Evolutionary conservation across 2,888 invertebrate genomes (phyloP).

Genomic region (Plagodis pulveraria): DNA sequence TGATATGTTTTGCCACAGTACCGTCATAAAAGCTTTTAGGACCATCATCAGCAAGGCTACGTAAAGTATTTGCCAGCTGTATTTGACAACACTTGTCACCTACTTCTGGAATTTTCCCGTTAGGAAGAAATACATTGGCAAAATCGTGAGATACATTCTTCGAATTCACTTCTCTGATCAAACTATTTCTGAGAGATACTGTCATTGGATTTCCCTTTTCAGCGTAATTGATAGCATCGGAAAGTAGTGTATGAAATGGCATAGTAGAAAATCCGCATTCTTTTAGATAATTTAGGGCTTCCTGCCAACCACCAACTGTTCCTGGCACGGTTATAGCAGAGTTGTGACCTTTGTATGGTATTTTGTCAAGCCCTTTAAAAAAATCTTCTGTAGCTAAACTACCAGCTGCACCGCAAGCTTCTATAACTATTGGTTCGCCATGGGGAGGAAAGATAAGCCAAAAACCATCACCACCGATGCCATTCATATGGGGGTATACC

Average conservation of each 20-base stretch:
- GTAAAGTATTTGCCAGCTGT: constrained; percentile 62
- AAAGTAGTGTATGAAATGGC: constrained; percentile 57
- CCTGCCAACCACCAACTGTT: constrained; percentile 74
- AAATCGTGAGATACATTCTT: constrained; percentile 45
- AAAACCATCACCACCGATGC: constrained; percentile 74
- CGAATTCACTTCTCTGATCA: constrained; percentile 27
- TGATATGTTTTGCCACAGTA: constrained; percentile 62
- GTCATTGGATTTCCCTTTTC: constrained; percentile 69
- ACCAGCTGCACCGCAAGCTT: constrained; percentile 72
- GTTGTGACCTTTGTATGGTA: constrained; percentile 67
- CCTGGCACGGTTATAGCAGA: constrained; percentile 73
- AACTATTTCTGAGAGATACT: constrained; percentile 42
- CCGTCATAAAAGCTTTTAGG: constrained; percentile 71
- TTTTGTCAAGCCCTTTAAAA: constrained; percentile 51
- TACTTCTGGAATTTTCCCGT: constrained; percentile 53
- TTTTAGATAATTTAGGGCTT: constrained; percentile 68
- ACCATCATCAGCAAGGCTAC: constrained; percentile 59
- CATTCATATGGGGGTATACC: constrained; percentile 75
- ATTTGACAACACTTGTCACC: constrained; percentile 66
- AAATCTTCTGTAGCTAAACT: constrained; percentile 64
- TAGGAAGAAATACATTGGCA: constrained; percentile 51
- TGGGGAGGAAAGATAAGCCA: constrained; percentile 75
- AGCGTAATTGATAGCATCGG: constrained; percentile 71
- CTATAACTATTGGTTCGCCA: constrained; percentile 68
- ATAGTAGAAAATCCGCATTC: constrained; percentile 67